These are phyloP conservation scores for Diarsia dahlii DNA, from an alignment of 2,888 invertebrate species.

Conservation along the genomic window DNA sequence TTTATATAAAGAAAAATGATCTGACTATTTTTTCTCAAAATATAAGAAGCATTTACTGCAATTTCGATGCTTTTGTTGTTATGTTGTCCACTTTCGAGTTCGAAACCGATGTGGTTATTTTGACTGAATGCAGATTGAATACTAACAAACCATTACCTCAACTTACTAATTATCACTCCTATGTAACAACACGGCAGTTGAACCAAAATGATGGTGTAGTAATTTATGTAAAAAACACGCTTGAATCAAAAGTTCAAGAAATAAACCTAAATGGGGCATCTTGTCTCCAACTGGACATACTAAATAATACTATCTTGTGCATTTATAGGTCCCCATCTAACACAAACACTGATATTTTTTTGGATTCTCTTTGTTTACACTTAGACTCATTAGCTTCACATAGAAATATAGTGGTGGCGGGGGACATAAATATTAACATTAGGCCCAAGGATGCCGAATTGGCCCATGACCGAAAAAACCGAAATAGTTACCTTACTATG, in stretches of 20 bases:
- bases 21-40: too few species aligned
- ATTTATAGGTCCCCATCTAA: not conserved
- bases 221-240: not conserved
- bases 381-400: not conserved
- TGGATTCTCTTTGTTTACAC: slow-evolving; percentile 1
- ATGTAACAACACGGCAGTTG: slow-evolving; percentile 9
- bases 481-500: too few species aligned
- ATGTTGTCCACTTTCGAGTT: too few species aligned
- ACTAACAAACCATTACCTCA: slow-evolving; percentile 5
- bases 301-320: not conserved
- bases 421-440: too few species aligned
- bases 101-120: too few species aligned
- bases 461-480: too few species aligned
- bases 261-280: not conserved
- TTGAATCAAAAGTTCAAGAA: not conserved
- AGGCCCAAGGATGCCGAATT: too few species aligned
- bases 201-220: slow-evolving; percentile 2
- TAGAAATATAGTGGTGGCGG: too few species aligned
- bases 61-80: too few species aligned
- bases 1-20: too few species aligned
- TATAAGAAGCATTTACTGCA: too few species aligned
- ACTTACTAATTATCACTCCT: not conserved
- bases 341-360: not conserved
- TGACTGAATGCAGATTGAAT: not conserved
- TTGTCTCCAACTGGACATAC: slow-evolving; percentile 1